phyloP scores from a whole-genome alignment of 1,140 invertebrate species.

The Zaprionus ghesquierei region DNA sequence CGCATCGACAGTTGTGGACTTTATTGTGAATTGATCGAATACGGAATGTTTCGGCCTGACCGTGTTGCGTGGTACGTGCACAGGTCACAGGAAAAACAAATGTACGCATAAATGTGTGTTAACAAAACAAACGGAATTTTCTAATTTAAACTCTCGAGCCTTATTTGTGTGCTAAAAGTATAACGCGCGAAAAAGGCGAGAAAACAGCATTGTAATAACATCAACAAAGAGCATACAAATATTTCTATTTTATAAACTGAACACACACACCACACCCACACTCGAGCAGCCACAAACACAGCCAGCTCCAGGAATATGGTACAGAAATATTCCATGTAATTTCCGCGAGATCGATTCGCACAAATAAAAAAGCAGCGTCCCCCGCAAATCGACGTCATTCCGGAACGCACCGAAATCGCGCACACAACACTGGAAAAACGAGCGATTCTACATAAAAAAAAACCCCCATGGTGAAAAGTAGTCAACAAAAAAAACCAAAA shows the following conservation, averaged over 20 bases:
- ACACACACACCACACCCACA: constrained; percentile 18
- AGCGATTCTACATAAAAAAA: constrained; percentile 22
- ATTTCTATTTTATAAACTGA: constrained; percentile 50
- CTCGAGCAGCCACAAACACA: not conserved
- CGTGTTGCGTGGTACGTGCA: not conserved
- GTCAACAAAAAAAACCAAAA: too few relatives aligned
- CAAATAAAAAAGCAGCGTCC: constrained; percentile 13
- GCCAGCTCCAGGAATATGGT: constrained; percentile 2
- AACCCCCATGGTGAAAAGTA: not conserved
- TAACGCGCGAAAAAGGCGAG: constrained; percentile 34
- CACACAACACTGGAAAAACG: constrained; percentile 42
- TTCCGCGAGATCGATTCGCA: constrained; percentile 12
- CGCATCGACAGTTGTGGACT: constrained; percentile 14
- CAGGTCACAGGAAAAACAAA: not conserved
- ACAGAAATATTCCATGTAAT: constrained; percentile 37
- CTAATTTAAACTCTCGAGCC: constrained; percentile 49
- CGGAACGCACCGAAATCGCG: constrained; percentile 28
- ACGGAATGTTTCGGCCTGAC: not conserved
- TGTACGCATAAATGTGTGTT: constrained; percentile 20
- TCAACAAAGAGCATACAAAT: constrained; percentile 44
- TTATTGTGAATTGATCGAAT: not conserved
- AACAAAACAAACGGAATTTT: constrained; percentile 42
- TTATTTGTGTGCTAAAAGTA: constrained; percentile 58
- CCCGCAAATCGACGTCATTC: constrained; percentile 26
- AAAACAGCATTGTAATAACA: constrained; percentile 18